These are phyloP conservation scores for Caenorhabditis remanei DNA, from an alignment of 1,140 invertebrate species.

Conservation along the genomic window DNA sequence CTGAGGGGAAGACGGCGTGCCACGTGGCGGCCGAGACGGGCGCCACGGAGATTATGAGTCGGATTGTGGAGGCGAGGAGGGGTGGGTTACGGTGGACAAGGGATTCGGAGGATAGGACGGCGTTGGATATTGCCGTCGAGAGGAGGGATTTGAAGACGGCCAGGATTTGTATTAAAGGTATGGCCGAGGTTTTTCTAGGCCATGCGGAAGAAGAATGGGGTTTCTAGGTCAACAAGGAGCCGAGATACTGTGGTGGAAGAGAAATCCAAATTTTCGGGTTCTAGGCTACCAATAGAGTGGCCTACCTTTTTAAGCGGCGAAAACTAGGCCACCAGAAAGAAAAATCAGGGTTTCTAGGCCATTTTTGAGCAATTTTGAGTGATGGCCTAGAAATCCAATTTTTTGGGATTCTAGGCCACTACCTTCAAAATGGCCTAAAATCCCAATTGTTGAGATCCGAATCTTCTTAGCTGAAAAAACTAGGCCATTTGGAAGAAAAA, in stretches of 20 bases:
- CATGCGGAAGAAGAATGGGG: too few species aligned
- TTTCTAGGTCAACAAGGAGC: too few species aligned
- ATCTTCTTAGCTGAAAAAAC: too few species aligned
- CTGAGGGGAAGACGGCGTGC: constrained; percentile 44
- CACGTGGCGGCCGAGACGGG: constrained; percentile 57
- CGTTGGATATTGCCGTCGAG: constrained; percentile 38
- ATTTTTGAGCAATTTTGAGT: too few species aligned
- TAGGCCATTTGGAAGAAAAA: too few species aligned
- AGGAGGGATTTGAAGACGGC: constrained; percentile 58
- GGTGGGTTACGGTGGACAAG: not conserved
- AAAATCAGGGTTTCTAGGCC: too few species aligned
- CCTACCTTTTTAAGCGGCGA: not conserved
- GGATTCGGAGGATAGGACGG: not conserved
- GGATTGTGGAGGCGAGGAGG: constrained; percentile 67
- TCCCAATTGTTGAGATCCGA: too few species aligned
- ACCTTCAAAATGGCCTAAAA: too few species aligned
- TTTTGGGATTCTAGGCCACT: too few species aligned
- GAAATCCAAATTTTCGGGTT: not conserved
- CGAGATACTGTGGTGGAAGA: not conserved
- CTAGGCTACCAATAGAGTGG: not conserved
- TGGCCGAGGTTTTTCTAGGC: not conserved
- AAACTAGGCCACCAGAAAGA: not conserved
- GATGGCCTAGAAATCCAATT: too few species aligned
- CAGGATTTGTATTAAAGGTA: constrained; percentile 59
- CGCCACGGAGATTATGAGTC: constrained; percentile 53